Conservation (phyloP, 2,113 vertebrate genomes). For the Pseudois nayaur region DNA sequence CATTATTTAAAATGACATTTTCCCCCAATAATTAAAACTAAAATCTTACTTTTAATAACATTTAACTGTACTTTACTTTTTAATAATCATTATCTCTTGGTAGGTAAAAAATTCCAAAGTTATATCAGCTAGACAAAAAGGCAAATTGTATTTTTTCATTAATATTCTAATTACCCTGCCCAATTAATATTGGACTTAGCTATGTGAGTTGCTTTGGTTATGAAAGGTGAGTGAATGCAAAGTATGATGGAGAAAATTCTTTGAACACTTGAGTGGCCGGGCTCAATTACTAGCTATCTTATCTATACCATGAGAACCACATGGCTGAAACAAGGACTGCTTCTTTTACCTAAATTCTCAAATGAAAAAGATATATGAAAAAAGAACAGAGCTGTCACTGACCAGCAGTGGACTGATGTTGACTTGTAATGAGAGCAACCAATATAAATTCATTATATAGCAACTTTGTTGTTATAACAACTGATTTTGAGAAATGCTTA, state of each 20-base stretch:
- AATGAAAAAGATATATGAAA: not conserved
- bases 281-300: not conserved
- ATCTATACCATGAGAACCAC: not conserved
- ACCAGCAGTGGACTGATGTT: not conserved
- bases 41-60: constrained; percentile 51
- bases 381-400: not conserved
- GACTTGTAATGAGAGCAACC: not conserved
- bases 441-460: not conserved
- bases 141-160: constrained; percentile 27
- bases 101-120: constrained; percentile 35
- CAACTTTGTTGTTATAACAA: not conserved
- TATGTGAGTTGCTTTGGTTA: not conserved
- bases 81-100: constrained; percentile 45
- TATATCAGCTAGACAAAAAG: not conserved
- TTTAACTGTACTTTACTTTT: constrained; percentile 30
- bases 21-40: constrained; percentile 56
- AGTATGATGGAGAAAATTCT: not conserved
- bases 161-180: not conserved
- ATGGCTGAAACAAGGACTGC: not conserved
- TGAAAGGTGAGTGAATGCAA: not conserved
- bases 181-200: not conserved
- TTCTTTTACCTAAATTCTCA: not conserved
- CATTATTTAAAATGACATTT: constrained; percentile 50
- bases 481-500: not conserved
- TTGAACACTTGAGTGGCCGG: not conserved